Conservation (phyloP, 1,140 invertebrate species). For the Drosophila subobscura region DNA sequence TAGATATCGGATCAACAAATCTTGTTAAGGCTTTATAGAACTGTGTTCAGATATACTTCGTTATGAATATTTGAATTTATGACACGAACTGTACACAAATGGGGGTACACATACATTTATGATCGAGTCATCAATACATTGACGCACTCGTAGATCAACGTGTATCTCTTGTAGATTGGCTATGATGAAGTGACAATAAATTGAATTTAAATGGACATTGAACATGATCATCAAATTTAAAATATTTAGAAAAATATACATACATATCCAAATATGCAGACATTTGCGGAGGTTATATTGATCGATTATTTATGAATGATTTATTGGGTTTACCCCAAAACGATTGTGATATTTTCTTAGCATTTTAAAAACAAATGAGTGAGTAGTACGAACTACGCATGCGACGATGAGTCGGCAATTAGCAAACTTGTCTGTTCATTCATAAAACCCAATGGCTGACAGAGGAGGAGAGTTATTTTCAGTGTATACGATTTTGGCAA, state of each 20-base stretch:
- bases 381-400: too few species aligned
- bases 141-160: background rate
- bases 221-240: conserved; percentile 25
- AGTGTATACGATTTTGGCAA: too few species aligned
- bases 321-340: background rate
- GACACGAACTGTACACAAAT: background rate
- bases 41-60: too few species aligned
- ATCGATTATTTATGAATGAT: conserved; percentile 1
- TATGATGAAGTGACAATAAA: conserved; percentile 58
- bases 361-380: too few species aligned
- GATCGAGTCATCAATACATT: conserved; percentile 29
- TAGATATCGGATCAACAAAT: too few species aligned
- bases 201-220: conserved; percentile 46
- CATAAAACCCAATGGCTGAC: too few species aligned
- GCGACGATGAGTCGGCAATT: too few species aligned
- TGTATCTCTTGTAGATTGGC: conserved; percentile 18
- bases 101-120: conserved; percentile 14
- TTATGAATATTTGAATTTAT: background rate
- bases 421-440: too few species aligned
- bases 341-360: background rate
- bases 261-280: background rate
- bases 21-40: background rate
- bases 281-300: background rate
- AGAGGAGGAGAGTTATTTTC: too few species aligned
- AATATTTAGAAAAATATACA: background rate